Evolutionary conservation across 2,797 vertebrate genomes (phyloP), one percentile per base, ranked within the genome.

Genomic region (Fistularia tabacaria): DNA sequence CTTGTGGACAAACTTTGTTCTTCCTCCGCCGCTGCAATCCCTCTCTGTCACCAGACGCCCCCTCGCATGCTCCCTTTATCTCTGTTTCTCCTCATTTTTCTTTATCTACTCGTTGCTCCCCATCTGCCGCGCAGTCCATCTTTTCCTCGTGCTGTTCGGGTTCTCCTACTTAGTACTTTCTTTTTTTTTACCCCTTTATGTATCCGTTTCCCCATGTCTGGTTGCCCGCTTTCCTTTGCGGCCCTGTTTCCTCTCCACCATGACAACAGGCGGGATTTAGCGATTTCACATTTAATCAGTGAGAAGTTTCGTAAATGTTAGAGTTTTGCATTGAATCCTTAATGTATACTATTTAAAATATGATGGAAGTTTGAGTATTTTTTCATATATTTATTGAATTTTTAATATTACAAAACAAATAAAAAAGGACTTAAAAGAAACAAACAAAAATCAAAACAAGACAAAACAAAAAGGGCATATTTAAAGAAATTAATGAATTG

Each of bases 1-100:
- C 60, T 66, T 9, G 4, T 57, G 66, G 62, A 67, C 69, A 68
- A 79, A 78, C 69, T 70, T 76, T 72, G 64, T 75, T 82, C 72
- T 57, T 51, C 51, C 47, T 1, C 60, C 53, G 49, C 67, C n/a
- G 59, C 63, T 11, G 49, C 65, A 46, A 73, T 84, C 73, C 54
- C 61, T 81, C 80, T 81, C 46, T 70, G 72, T 80, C 82, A 73
- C 54, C 55, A 36, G 11, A 36, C 59, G 38, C 49, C 46, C 59
- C 57, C 58, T 36, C 51, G 41, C 14, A 7, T 7, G 3, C 43
- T 54, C 52, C 42, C 61, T 76, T 66, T 49, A 71, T 77, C 74
- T 71, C 54, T 48, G 49, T 54, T 66, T 72, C 46, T 48, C 66
- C 65, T 64, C 49, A 6, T 62, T 36, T 43, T 70, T 72, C 70